These are phyloP conservation scores for Bucco capensis DNA, from an alignment of 2,113 vertebrate species.

Conservation along the genomic window DNA sequence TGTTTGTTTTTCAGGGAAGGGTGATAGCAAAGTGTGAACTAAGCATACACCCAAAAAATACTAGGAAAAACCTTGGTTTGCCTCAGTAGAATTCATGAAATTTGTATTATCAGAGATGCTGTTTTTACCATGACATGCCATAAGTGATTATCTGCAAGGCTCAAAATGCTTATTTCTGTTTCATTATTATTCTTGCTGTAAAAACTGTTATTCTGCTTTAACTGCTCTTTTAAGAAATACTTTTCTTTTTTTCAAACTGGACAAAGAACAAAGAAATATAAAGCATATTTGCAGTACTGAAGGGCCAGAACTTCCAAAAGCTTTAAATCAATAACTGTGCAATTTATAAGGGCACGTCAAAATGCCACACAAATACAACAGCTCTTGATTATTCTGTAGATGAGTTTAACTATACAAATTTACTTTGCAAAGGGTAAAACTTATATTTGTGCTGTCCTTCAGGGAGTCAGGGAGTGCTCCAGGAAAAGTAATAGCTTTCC, in stretches of 20 bases:
- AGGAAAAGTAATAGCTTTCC: slow-evolving; percentile 63
- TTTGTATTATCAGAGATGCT: neutral
- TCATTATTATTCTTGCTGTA: neutral
- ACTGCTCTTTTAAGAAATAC: neutral
- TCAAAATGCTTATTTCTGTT: neutral
- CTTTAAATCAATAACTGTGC: neutral
- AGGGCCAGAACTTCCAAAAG: neutral
- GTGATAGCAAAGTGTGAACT: neutral
- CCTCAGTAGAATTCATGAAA: neutral
- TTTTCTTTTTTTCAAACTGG: neutral
- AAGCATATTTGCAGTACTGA: neutral
- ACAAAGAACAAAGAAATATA: neutral
- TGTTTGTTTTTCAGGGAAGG: slow-evolving; percentile 8
- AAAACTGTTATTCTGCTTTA: neutral
- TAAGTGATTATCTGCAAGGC: neutral
- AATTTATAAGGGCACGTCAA: neutral
- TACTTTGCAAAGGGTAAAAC: slow-evolving; percentile 6
- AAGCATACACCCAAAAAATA: neutral
- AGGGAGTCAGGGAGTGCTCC: slow-evolving; percentile 57
- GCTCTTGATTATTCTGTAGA: neutral
- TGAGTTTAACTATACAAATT: neutral
- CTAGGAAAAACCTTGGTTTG: neutral
- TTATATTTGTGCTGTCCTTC: slow-evolving; percentile 22
- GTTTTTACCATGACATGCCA: neutral
- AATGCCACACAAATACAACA: neutral